These are phyloP conservation scores for Leucoptera coffeella DNA, from an alignment of 2,888 invertebrate genomes.

Conservation along the genomic window DNA sequence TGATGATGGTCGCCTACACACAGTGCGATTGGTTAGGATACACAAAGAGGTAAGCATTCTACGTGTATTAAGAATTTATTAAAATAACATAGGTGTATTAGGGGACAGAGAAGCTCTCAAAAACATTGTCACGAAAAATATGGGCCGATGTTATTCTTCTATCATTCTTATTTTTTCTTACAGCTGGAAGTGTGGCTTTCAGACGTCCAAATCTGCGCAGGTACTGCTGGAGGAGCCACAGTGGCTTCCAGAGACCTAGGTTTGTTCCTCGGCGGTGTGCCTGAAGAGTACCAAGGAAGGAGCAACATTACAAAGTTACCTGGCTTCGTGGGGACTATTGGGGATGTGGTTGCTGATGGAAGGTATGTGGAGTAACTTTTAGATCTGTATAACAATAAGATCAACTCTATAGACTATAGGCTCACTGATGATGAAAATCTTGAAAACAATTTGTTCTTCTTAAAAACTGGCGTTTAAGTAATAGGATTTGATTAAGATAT, in stretches of 20 bases:
- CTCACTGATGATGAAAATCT: no score
- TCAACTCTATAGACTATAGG: no score
- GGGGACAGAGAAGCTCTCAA: neutral
- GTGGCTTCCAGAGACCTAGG: conserved; percentile 46
- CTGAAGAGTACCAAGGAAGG: conserved; percentile 54
- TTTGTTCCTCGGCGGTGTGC: conserved; percentile 72
- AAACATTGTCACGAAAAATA: neutral
- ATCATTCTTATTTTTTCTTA: conserved; percentile 3
- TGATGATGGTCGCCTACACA: conserved; percentile 72
- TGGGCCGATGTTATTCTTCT: neutral
- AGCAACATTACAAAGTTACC: conserved; percentile 42
- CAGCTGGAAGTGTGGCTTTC: conserved; percentile 69
- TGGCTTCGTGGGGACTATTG: conserved; percentile 72
- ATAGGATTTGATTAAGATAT: no score
- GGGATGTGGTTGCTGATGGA: conserved; percentile 77
- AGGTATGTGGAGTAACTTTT: conserved; percentile 48
- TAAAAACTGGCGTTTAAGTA: no score
- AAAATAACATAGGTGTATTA: neutral
- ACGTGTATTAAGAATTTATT: neutral
- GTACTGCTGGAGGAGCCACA: conserved; percentile 53
- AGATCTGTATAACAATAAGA: no score
- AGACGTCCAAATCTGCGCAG: conserved; percentile 57
- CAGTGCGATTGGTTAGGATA: conserved; percentile 53
- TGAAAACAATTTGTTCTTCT: no score
- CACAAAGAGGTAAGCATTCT: conserved; percentile 26